These are phyloP conservation scores for Synergus japonicus DNA, from an alignment of 2,888 invertebrate genomes.

Conservation along the genomic window DNA sequence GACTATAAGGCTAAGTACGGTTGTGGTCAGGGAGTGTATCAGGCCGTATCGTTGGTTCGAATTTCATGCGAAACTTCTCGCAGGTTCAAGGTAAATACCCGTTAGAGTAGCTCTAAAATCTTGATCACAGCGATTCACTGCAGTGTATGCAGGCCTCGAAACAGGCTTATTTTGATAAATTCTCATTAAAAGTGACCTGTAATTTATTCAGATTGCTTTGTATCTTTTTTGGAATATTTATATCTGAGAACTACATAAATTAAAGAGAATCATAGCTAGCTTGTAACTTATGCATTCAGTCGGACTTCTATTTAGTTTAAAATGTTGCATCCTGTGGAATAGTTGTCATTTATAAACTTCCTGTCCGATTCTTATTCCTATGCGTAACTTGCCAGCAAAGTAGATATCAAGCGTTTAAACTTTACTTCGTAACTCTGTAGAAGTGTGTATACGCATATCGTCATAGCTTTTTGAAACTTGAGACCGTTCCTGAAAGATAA, in stretches of 20 bases:
- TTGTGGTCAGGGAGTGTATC: slow-evolving; percentile 61
- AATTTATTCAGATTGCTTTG: too few relatives aligned
- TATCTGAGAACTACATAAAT: background rate
- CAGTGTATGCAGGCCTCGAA: too few relatives aligned
- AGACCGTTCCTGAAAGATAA: slow-evolving; percentile 52
- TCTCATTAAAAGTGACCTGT: too few relatives aligned
- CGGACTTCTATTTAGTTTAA: background rate
- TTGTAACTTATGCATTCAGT: background rate
- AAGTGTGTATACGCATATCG: slow-evolving; percentile 33
- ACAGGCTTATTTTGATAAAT: too few relatives aligned
- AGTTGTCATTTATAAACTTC: slow-evolving; percentile 33
- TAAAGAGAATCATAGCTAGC: background rate
- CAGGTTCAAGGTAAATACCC: slow-evolving; percentile 63
- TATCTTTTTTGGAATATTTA: background rate
- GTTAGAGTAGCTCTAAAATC: background rate
- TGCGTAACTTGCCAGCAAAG: slow-evolving; percentile 27
- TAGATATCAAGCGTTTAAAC: slow-evolving; percentile 10
- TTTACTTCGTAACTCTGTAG: background rate
- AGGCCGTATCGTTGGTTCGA: slow-evolving; percentile 63
- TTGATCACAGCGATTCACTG: background rate
- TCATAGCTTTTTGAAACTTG: slow-evolving; percentile 40
- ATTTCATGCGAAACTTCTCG: slow-evolving; percentile 64
- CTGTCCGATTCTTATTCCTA: slow-evolving; percentile 18
- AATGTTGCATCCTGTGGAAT: slow-evolving; percentile 19
- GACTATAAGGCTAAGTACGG: background rate